Evolutionary conservation across 2,888 invertebrate genomes (phyloP), one percentile per base, ranked within the genome.

Genomic region (Micropterix aruncella): DNA sequence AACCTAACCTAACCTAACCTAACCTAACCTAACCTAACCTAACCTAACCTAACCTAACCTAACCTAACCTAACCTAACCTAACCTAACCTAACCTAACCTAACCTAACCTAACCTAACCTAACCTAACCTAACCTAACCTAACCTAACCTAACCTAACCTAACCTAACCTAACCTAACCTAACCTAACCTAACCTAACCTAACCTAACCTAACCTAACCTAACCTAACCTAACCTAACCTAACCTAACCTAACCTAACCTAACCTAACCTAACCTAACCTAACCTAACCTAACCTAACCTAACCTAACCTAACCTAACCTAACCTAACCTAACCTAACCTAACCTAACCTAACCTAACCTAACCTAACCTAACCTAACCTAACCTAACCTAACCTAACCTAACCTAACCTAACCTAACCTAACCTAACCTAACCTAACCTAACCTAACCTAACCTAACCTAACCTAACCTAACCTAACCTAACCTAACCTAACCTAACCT

Each of bases 101-200:
- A 42, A 42, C 45, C 42, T 45, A 45, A 42, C 42, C 42, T 39
- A 42, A 45, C 45, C 42, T 42, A 42, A 42, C 42, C 45, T 42
- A 45, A 42, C 42, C 41, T 47, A 48, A 47, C 46, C 47, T 47
- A 48, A 45, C 48, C 44, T 44, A 48, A 45, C 48, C 42, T 44
- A 47, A 45, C 46, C 45, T 46, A 48, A 44, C 46, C 44, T 44
- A 46, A 46, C 48, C 46, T 45, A 46, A 48, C 48, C 46, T 46
- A 48, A 48, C 48, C 48, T 48, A 48, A 48, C 48, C 47, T 47
- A 47, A 46, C 48, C 47, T 47, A 48, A 47, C 48, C 45, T 45
- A 48, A 45, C 48, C 46, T 48, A 48, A 48, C 48, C 48, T 40
- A 40, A 44, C 40, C 44, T 40, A 40, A 44, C 40, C 44, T 40